Evolutionary conservation across 2,797 vertebrate species (phyloP), one percentile per base, ranked within the genome.

Genomic region (Xiphorhynchus erythropygius): DNA sequence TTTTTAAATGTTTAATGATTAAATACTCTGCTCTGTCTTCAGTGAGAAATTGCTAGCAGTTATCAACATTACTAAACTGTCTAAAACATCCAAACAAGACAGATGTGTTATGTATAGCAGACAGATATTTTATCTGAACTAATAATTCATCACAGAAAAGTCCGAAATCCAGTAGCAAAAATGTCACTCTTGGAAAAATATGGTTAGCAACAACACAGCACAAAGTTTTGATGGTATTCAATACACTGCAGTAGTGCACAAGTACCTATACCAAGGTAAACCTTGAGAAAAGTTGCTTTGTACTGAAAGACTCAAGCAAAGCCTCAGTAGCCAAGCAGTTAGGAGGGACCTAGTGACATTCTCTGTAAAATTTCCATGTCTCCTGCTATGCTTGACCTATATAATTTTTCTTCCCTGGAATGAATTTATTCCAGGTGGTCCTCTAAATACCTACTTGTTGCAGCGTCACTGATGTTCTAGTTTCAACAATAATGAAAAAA

Each of bases 31-130:
- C 19, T 79, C 32, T 77, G 49, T 57, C 47, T 91, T 86, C 32
- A 30, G 17, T 91, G 69, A 95, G 59, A 89, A 96, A 95, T 84
- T 82, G 42, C 47, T 91, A 65, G 25, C 27, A 81, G 50, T 86
- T 95, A 88, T 76, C 91, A 87, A 77, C 60, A 89, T 69, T 90
- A 93, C 57, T 88, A 81, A 91, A 75, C 73, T 59, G 71, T 55
- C 57, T 41, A 77, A 94, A 92, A 52, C 44, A 87, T 50, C n/a
- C 79, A 94, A n/a, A 81, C 27, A 91, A 91, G 80, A 94, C 27
- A 81, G 69, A 94, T 84, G 65, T 73, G 46, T 37, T 94, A 37
- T 41, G 28, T 75, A 55, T 5, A 86, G 35, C 44, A 42, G 46
- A 50, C 14, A 93, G 76, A 90, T 93, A 88, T 86, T 88, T 88